Evolutionary conservation across 2,113 vertebrate genomes (phyloP), one percentile per base, ranked within the genome.

Genomic region (Hippolais icterina): DNA sequence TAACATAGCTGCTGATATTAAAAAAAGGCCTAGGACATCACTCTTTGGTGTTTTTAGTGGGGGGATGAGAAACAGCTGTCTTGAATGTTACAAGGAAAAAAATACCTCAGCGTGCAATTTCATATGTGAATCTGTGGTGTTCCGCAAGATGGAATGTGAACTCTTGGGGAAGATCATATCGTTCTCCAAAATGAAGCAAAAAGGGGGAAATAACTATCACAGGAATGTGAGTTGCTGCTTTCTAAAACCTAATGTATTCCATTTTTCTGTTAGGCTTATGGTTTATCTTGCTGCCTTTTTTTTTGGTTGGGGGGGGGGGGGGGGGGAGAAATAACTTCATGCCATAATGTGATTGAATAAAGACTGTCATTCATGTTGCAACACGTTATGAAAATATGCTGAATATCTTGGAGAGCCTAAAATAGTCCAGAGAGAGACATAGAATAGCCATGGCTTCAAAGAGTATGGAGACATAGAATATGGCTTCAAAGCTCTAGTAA

Each of bases 11-110:
- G 41, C 56, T 83, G 52, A 41, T 87, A 69, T 76, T 83, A 24
- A 90, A 74, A 87, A 89, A 90, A 37, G 25, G 17, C 33, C 56
- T 56, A 25, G 80, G 47, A 71, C 77, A 90, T 86, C 47, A 44
- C 20, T 82, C 42, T n/a, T 39, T 22, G 15, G 29, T 77, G 29
- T 65, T 96, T 83, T 80, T 46, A 64, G 28, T 61, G 59, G 6
- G 12, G 47, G 59, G 71, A 70, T 94, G 79, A 86, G 75, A 90
- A 96, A 94, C 85, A 94, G 83, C 90, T 95, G 86, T 88, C 79
- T 83, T 75, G 50, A 88, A 60, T 56, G 20, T 80, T 86, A 53
- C 24, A 50, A 74, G 60, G 27, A 49, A 79, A 92, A 91, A 74
- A 77, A 42, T 22, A 91, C 33, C 78, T 95, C 82, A 54, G 75